phyloP scores from a whole-genome alignment of 2,113 vertebrate genomes.

The Cardinalis cardinalis region DNA sequence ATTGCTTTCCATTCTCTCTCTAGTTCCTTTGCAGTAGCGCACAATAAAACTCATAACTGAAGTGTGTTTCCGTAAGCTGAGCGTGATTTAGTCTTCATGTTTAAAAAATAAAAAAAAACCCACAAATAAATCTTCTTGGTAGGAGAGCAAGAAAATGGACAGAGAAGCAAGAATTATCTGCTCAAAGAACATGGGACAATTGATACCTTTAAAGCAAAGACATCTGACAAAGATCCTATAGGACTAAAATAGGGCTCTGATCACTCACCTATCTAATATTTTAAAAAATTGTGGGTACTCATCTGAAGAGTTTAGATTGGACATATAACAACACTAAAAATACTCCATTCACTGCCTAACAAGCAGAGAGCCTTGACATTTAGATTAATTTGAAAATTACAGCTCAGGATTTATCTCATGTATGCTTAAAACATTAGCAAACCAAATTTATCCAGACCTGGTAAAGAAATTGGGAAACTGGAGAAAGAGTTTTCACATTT shows the following conservation, averaged over 20 bases:
- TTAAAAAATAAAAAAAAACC: background rate
- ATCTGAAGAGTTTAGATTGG: constrained; percentile 4
- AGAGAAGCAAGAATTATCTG: background rate
- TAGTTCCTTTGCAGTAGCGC: background rate
- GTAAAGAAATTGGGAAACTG: background rate
- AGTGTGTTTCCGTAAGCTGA: background rate
- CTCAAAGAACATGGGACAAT: background rate
- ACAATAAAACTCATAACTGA: background rate
- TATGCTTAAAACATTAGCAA: constrained; percentile 35
- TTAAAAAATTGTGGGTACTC: background rate
- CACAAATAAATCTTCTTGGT: background rate
- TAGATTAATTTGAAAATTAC: constrained; percentile 48
- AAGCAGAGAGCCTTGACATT: constrained; percentile 34
- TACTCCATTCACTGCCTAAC: constrained; percentile 6
- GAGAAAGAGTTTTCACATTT: background rate
- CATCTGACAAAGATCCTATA: background rate
- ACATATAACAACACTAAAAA: background rate
- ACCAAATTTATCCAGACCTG: constrained; percentile 11
- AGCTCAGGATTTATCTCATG: background rate
- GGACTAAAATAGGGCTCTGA: background rate
- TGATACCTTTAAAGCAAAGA: background rate
- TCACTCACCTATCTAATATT: background rate
- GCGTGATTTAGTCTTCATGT: background rate
- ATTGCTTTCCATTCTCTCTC: background rate
- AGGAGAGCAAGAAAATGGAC: background rate